Base-by-base conservation (phyloP, 2,888 invertebrate genomes). In the Sesamia inferens region DNA sequence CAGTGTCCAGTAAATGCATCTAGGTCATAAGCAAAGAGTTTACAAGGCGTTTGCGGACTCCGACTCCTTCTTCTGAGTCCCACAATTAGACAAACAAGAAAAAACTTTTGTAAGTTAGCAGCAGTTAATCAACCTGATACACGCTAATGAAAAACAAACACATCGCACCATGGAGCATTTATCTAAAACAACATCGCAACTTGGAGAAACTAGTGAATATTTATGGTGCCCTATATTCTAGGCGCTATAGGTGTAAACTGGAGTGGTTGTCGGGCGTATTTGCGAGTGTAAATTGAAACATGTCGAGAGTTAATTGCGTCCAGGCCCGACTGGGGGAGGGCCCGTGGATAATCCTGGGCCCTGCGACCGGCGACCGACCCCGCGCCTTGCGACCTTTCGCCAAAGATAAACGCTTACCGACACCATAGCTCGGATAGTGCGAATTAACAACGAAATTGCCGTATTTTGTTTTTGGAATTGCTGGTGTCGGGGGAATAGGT, bases 241-340 rank as follows among this genome's bases (percentile, higher is more conserved):
- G 80, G 66, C 57, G 79, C 84, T 83, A 82, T 84, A 85, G 80
- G 81, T 86, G 74, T 89, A 90, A 87, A 91, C 89, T 88, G 78
- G 89, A 84, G 87, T 82, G 88, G 89, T 89, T 90, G 90, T 90
- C 85, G 88, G 82, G 88, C 88, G 92, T 93, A 94, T 95, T 94
- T 93, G 95, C 93, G 93, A 94, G 94, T 94, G 94, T 95, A 95
- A 95, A 95, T 95, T 95, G 95, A 95, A 94, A 94, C 94, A 94
- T 94, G 94, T 94, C 93, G 92, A 89, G 91, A 93, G 94, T 94
- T 94, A 94, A 94, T 94, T 95, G 95, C 93, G 93, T 93, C 92
- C 93, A 93, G 91, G 89, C 89, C 90, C 90, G 90, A 82, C 85
- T n/a, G 74, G 39, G 90, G 90, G 88, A 87, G 87, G 85, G 66